Evolutionary conservation across 2,888 invertebrate species (phyloP), one percentile per base, ranked within the genome.

Genomic region (Brachyptera putata): DNA sequence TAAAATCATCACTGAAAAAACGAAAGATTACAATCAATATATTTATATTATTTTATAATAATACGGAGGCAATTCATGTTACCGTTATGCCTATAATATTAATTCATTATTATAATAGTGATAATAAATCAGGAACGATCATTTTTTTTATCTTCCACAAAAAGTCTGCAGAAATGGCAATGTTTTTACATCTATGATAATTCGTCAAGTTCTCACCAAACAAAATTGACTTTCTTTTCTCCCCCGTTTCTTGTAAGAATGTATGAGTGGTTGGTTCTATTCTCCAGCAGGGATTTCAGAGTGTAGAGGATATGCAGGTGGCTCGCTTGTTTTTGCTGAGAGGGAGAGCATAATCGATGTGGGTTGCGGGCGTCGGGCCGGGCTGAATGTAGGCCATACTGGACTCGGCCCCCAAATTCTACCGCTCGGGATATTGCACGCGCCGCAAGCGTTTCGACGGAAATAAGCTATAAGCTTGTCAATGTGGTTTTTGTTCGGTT

Each of bases 111-210:
- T 43, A 43, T 43, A 43, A 43, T 43, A 43, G 21, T 43, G 43
- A 43, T 43, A 43, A 43, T 43, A 43, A 43, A 43, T 21, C 21
- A 43, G 43, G 16, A 43, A 43, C 43, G 43, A 43, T n/a, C 18
- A 21, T 53, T 30, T 53, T 53, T 11, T 34, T 11, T 34, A 22
- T n/a, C 46, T 22, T 13, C n/a, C 13, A 13, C 24, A 37, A 18
- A 11, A 30, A 11, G 21, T 43, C 43, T 43, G 43, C 43, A 43
- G 43, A 43, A 43, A 43, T 43, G 43, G 43, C 43, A 2, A 43
- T 16, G 5, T 4, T 43, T 11, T n/a, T n/a, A n/a, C n/a, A n/a
- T n/a, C n/a, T n/a, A n/a, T n/a, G n/a, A n/a, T n/a, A n/a, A n/a
- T n/a, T n/a, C n/a, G n/a, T n/a, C n/a, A n/a, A n/a, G n/a, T n/a